Conservation (phyloP, 2,113 vertebrate species). For the Seriola dumerili region DNA sequence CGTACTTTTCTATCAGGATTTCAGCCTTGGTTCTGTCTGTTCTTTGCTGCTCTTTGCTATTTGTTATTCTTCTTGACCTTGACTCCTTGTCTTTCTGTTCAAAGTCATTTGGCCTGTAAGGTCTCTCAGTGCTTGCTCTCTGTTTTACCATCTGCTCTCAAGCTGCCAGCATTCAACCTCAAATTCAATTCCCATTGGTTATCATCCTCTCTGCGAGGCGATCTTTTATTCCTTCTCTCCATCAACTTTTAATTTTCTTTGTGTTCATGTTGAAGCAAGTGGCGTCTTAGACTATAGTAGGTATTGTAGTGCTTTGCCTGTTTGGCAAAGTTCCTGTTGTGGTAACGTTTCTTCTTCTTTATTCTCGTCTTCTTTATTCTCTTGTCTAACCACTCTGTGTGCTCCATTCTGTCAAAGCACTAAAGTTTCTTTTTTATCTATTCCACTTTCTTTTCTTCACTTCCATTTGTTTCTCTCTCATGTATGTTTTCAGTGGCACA, state of each 20-base stretch:
- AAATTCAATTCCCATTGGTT: constrained; percentile 51
- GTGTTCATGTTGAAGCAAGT: not conserved
- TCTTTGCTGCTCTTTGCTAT: not conserved
- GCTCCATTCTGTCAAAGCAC: constrained; percentile 24
- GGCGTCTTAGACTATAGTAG: not conserved
- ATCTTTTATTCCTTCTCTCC: constrained; percentile 27
- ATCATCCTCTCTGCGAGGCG: constrained; percentile 37
- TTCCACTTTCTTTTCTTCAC: not conserved
- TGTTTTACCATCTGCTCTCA: constrained; percentile 16
- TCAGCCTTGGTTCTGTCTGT: not conserved
- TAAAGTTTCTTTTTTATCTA: constrained; percentile 1
- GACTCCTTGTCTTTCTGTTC: constrained; percentile 27
- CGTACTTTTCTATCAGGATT: constrained; percentile 23
- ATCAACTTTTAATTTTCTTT: constrained; percentile 21
- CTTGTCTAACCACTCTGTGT: constrained; percentile 22
- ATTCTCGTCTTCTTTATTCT: not conserved
- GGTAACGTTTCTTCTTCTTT: constrained; percentile 19
- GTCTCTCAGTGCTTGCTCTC: constrained; percentile 25
- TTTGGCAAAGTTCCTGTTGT: not conserved
- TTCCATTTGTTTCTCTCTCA: constrained; percentile 13
- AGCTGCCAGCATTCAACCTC: constrained; percentile 16
- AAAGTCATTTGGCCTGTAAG: constrained; percentile 23
- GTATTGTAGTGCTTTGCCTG: not conserved
- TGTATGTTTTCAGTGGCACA: constrained; percentile 19
- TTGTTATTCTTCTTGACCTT: constrained; percentile 29